A percentile compares a stretch with the other conserved stretches of the same genome.
phyloP scores from a whole-genome alignment of 2,888 invertebrate species.

The Dicyrtoma fusca region DNA sequence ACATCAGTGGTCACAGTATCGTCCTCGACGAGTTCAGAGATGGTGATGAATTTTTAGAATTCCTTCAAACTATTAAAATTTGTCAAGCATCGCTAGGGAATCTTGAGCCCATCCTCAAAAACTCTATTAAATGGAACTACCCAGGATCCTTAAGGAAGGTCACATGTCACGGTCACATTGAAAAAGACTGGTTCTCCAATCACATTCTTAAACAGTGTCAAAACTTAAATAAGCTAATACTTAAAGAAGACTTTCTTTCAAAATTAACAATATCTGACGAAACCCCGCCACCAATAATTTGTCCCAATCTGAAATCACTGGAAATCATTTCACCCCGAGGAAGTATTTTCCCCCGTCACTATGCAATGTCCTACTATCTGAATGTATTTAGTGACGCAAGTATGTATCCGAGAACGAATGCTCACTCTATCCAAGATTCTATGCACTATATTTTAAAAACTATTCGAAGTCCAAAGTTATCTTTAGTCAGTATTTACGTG shows the following conservation, averaged over 20 bases:
- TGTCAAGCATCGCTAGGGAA: constrained; percentile 18
- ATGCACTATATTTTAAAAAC: not conserved
- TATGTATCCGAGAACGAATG: not conserved
- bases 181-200: constrained; percentile 23
- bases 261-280: not conserved
- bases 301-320: constrained; percentile 7
- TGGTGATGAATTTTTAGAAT: not conserved
- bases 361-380: constrained; percentile 27
- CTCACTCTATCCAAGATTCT: constrained; percentile 13
- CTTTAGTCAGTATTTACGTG: constrained; percentile 13
- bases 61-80: constrained; percentile 10
- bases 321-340: constrained; percentile 27
- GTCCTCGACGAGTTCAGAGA: constrained; percentile 7
- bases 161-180: constrained; percentile 22
- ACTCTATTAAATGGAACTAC: not conserved
- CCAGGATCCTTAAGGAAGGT: constrained; percentile 7
- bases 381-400: constrained; percentile 7
- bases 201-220: constrained; percentile 9
- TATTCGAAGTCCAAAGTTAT: constrained; percentile 16
- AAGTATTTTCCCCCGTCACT: constrained; percentile 19
- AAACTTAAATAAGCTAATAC: constrained; percentile 22
- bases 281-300: not conserved
- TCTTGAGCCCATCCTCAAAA: not conserved
- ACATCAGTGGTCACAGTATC: not conserved
- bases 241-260: constrained; percentile 24